Conservation (phyloP, 2,797 vertebrate species). For the Falco peregrinus region DNA sequence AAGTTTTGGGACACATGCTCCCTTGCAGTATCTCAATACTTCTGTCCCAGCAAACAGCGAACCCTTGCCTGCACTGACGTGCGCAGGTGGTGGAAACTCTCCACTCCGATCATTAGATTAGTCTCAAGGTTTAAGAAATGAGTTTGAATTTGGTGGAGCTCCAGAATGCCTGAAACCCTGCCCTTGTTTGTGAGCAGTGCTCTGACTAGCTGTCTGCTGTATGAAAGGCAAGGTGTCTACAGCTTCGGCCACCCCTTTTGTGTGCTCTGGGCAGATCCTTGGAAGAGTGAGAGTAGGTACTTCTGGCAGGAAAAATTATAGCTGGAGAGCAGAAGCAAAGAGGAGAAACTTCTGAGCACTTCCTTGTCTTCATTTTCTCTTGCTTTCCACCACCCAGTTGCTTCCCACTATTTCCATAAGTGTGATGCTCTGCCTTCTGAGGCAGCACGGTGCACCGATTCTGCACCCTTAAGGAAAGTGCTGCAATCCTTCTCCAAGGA, state of each 20-base stretch:
- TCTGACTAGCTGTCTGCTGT: not conserved
- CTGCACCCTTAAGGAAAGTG: not conserved
- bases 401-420: not conserved
- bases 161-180: not conserved
- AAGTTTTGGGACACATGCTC: not conserved
- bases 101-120: not conserved
- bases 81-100: fast-evolving
- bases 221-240: too few species aligned
- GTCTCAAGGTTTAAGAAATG: not conserved
- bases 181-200: not conserved
- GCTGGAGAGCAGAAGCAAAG: not conserved
- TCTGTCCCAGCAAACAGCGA: not conserved
- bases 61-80: fast-evolving
- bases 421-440: not conserved
- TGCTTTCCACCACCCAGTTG: fast-evolving
- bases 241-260: not conserved
- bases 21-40: not conserved
- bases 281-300: not conserved
- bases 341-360: not conserved
- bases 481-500: not conserved
- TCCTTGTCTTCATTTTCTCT: not conserved
- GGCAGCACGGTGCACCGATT: fast-evolving
- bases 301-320: not conserved
- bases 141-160: not conserved
- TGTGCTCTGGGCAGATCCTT: not conserved